Percentiles rank a stretch among this genome's conserved stretches.
Conservation (phyloP, 2,888 invertebrate genomes). For the Tipula confusa region DNA sequence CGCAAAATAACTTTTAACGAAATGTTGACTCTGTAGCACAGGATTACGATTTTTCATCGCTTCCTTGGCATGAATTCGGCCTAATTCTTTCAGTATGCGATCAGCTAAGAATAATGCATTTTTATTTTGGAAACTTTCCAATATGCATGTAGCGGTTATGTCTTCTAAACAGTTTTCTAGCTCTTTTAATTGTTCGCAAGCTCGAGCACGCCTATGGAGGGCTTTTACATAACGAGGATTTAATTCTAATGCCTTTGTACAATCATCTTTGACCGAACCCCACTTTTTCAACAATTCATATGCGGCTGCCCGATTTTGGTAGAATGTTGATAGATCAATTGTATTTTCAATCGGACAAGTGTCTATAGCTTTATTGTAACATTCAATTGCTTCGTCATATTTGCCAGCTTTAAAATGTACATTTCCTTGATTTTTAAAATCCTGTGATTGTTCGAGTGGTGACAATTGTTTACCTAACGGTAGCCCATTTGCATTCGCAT, state of each 20-base stretch:
- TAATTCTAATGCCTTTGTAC: constrained; percentile 74
- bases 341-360: constrained; percentile 71
- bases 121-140: constrained; percentile 83
- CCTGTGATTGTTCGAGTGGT: constrained; percentile 68
- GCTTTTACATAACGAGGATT: constrained; percentile 88
- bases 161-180: constrained; percentile 82
- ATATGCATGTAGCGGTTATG: constrained; percentile 85
- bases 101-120: constrained; percentile 79
- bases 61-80: constrained; percentile 69
- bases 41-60: constrained; percentile 64
- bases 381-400: constrained; percentile 83
- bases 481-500: constrained; percentile 42
- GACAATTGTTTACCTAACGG: constrained; percentile 48
- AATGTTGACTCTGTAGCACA: constrained; percentile 78
- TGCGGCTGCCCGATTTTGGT: constrained; percentile 93
- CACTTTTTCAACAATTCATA: constrained; percentile 87
- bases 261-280: constrained; percentile 80
- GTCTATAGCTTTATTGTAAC: constrained; percentile 91
- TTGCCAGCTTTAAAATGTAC: constrained; percentile 77
- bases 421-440: constrained; percentile 85
- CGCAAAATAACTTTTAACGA: constrained; percentile 80
- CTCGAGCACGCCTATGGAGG: constrained; percentile 75
- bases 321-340: constrained; percentile 80
- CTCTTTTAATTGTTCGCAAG: constrained; percentile 74
- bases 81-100: constrained; percentile 67